A percentile compares a stretch with the other conserved stretches of the same genome.
Evolutionary conservation across 2,888 invertebrate genomes (phyloP).

Genomic region (Boloria selene): DNA sequence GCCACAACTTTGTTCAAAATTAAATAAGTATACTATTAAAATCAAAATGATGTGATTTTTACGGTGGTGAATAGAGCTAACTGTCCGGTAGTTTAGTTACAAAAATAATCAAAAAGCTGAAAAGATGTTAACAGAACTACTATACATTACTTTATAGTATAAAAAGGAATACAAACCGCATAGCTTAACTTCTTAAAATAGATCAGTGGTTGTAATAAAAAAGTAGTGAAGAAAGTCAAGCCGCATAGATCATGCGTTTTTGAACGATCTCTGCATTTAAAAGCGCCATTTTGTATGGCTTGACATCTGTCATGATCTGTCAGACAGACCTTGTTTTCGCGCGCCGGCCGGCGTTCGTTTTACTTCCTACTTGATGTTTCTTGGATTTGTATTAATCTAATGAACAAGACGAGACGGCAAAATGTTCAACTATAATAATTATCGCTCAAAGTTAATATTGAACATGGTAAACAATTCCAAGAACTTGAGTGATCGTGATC

Average conservation of each 20-base stretch:
- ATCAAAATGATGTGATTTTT: background rate
- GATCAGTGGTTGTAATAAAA: background rate
- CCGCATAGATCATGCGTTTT: background rate
- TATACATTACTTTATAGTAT: slow-evolving; percentile 4
- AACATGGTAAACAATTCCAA: slow-evolving; percentile 6
- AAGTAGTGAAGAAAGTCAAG: slow-evolving; percentile 2
- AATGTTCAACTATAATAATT: slow-evolving; percentile 15
- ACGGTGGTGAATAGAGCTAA: slow-evolving; percentile 4
- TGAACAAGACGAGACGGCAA: slow-evolving; percentile 15
- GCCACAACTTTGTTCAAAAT: no score
- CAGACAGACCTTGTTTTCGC: background rate
- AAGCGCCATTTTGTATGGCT: slow-evolving; percentile 3
- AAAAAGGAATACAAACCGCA: slow-evolving; percentile 3
- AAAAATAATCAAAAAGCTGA: slow-evolving; percentile 4
- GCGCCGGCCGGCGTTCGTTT: background rate
- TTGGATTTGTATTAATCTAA: slow-evolving; percentile 16
- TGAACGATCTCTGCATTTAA: background rate
- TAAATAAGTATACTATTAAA: no score
- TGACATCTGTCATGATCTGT: slow-evolving; percentile 4
- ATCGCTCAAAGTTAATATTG: slow-evolving; percentile 12
- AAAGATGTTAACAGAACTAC: slow-evolving; percentile 3
- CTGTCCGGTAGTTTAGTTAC: slow-evolving; percentile 4
- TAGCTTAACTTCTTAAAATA: slow-evolving; percentile 3
- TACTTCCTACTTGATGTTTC: slow-evolving; percentile 5
- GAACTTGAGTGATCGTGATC: slow-evolving; percentile 1